Evolutionary conservation across 2,888 invertebrate genomes (phyloP).

Genomic region (Lasioglossum lativentre): DNA sequence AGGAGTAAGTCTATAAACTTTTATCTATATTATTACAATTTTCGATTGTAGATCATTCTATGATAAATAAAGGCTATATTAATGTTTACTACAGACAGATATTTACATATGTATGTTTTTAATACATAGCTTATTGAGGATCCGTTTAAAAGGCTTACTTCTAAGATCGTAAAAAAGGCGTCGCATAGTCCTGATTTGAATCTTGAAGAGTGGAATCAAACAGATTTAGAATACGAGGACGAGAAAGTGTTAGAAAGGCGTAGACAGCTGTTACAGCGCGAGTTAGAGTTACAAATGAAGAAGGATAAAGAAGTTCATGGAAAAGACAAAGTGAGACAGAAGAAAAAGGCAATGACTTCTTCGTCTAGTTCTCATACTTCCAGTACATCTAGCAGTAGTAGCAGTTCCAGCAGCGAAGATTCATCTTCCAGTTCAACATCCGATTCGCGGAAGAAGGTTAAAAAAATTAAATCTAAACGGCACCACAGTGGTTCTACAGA

Average conservation of each 20-base stretch:
- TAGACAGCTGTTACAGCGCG: conserved; percentile 90
- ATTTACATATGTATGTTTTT: conserved; percentile 39
- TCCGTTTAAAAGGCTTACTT: conserved; percentile 88
- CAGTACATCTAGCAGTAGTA: conserved; percentile 88
- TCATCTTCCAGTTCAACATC: conserved; percentile 87
- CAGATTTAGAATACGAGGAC: conserved; percentile 92
- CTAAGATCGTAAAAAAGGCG: conserved; percentile 87
- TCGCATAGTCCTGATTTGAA: conserved; percentile 88
- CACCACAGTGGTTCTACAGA: conserved; percentile 89
- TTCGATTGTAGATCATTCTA: neutral
- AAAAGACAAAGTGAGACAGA: conserved; percentile 87
- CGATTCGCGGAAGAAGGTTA: conserved; percentile 85
- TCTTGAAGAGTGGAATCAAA: conserved; percentile 92
- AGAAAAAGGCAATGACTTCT: conserved; percentile 88
- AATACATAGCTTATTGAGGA: conserved; percentile 86
- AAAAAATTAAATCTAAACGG: conserved; percentile 86
- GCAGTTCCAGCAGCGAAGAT: conserved; percentile 87
- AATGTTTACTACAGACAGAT: conserved; percentile 27
- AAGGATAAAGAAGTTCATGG: conserved; percentile 90
- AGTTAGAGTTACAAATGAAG: conserved; percentile 92
- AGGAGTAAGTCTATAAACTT: conserved; percentile 75
- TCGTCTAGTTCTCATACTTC: conserved; percentile 89
- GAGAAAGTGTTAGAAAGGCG: conserved; percentile 92
- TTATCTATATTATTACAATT: conserved; percentile 20
- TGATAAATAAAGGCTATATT: neutral